Percentiles rank a stretch among this genome's conserved stretches.
Conservation (phyloP, 2,113 vertebrate genomes). For the Campylomormyrus tamandua region DNA sequence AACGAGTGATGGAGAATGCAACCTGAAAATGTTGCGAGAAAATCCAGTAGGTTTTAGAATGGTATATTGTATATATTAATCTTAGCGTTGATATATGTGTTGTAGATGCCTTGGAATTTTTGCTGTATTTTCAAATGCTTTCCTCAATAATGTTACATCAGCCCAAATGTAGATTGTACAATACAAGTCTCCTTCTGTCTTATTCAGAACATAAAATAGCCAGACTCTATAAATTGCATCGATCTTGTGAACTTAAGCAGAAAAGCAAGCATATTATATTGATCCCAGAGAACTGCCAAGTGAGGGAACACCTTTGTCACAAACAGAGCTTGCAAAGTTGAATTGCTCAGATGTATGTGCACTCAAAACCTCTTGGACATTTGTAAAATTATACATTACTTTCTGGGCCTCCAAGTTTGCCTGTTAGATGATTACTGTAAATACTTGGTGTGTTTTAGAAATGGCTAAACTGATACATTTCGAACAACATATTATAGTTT, state of each 20-base stretch:
- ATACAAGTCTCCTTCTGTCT: background rate
- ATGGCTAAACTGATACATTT: background rate
- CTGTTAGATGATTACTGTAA: background rate
- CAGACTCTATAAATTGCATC: background rate
- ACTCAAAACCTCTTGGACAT: background rate
- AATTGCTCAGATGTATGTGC: background rate
- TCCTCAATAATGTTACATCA: background rate
- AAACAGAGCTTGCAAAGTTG: background rate
- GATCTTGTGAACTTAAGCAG: conserved; percentile 5
- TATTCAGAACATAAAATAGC: background rate
- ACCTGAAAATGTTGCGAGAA: background rate
- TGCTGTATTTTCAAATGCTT: background rate
- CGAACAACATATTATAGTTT: background rate
- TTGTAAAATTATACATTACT: background rate
- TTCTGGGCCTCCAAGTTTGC: background rate
- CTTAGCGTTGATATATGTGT: background rate
- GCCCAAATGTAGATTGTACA: background rate
- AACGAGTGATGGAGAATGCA: background rate
- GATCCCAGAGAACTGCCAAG: background rate
- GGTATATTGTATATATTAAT: background rate
- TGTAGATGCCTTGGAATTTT: background rate
- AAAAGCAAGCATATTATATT: background rate
- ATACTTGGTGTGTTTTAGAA: background rate
- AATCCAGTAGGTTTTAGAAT: background rate
- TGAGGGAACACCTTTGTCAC: background rate